These are phyloP conservation scores for Chiroxiphia lanceolata DNA, from an alignment of 2,797 vertebrate genomes.

Conservation along the genomic window DNA sequence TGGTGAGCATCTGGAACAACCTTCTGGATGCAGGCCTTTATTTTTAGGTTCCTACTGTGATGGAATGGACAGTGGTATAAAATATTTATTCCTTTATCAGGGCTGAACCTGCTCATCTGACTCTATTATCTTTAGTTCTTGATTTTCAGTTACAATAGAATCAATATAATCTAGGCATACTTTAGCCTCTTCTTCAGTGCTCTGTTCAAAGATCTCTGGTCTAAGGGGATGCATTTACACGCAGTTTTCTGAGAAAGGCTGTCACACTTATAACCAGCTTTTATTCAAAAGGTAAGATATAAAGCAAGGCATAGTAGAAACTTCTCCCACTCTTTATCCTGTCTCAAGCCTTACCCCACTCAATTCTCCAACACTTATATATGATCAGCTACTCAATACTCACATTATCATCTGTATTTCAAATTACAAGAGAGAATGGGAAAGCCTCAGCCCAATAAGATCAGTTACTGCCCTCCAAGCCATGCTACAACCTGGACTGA, in stretches of 20 bases:
- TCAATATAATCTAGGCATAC: not conserved
- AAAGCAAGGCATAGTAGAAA: not conserved
- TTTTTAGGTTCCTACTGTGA: not conserved
- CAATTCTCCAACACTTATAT: not conserved
- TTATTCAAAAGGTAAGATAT: not conserved
- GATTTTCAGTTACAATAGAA: not conserved
- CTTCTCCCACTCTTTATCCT: not conserved
- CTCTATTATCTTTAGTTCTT: not conserved
- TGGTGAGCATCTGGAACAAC: not conserved
- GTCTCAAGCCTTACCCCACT: not conserved
- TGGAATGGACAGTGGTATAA: not conserved
- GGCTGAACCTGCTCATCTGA: not conserved
- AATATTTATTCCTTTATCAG: not conserved
- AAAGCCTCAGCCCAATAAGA: not conserved
- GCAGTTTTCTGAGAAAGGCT: not conserved
- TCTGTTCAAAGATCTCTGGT: not conserved
- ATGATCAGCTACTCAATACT: not conserved
- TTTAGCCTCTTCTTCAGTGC: not conserved
- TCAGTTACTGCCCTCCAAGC: not conserved
- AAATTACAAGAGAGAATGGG: not conserved
- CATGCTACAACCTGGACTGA: not conserved
- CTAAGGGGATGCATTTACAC: not conserved
- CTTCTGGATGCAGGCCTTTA: not conserved
- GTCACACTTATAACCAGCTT: not conserved
- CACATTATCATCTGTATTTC: not conserved